Evolutionary conservation across 1,140 invertebrate species (phyloP), one percentile per base, ranked within the genome.

Genomic region (Artemia franciscana): DNA sequence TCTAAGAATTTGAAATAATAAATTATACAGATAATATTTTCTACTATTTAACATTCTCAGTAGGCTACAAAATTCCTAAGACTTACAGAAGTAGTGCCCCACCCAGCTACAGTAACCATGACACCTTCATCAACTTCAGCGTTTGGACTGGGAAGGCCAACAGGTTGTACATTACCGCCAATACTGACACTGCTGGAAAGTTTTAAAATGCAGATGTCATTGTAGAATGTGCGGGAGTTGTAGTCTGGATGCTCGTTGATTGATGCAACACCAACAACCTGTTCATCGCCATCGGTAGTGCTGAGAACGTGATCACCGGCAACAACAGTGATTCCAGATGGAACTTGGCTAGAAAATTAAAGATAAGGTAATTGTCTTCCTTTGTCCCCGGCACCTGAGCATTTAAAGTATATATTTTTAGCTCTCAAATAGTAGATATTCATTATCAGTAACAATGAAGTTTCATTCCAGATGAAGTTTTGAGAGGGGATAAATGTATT

Each of bases 291-390:
- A 64, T 68, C 67, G 7, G 60, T 63, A 9, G 27, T 62, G 51
- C 65, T 66, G 12, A 71, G 63, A 59, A 67, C 62, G 60, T 72
- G 66, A 30, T 71, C 70, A 30, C 70, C 71, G 18, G 68, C 71
- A 2, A 71, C 70, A 9, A 72, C 61, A 2, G 63, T 65, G 24
- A 70, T 62, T 18, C 30, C 26, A 5, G 15, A 26, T 61, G 4
- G 30, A 24, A 60, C 67, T n/a, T n/a, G n/a, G n/a, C n/a, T n/a
- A n/a, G n/a, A n/a, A n/a, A n/a, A n/a, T n/a, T n/a, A n/a, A n/a
- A n/a, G n/a, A n/a, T n/a, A n/a, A n/a, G n/a, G n/a, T n/a, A n/a
- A n/a, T n/a, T n/a, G n/a, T n/a, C n/a, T n/a, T n/a, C n/a, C n/a
- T n/a, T n/a, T n/a, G n/a, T n/a, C n/a, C n/a, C n/a, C n/a, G n/a